These are phyloP conservation scores for Plodia interpunctella DNA, from an alignment of 1,140 invertebrate species.

Conservation along the genomic window DNA sequence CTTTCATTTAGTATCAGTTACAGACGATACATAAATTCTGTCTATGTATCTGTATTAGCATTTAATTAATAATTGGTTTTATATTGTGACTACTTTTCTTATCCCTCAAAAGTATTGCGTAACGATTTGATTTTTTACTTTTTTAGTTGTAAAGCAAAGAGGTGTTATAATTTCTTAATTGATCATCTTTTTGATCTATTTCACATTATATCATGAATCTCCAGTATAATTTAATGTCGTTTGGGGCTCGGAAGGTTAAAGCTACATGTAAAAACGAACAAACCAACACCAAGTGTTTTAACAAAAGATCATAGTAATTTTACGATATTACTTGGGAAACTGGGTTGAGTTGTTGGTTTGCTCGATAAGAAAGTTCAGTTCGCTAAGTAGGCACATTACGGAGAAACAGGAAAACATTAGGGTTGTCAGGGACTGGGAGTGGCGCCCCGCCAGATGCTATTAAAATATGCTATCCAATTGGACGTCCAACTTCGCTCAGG, in stretches of 20 bases:
- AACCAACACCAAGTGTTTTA: neutral
- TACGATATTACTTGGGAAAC: constrained; percentile 43
- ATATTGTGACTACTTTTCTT: too few species aligned
- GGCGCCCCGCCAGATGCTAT: constrained; percentile 61
- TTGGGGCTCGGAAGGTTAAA: too few species aligned
- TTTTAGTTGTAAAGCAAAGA: too few species aligned
- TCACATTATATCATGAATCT: too few species aligned
- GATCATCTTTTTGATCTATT: too few species aligned
- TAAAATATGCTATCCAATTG: constrained; percentile 66
- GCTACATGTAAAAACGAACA: neutral
- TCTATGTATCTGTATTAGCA: neutral
- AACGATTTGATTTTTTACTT: too few species aligned
- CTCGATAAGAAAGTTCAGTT: constrained; percentile 64
- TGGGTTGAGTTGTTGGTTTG: constrained; percentile 41
- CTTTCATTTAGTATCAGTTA: constrained; percentile 21
- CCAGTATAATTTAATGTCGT: too few species aligned
- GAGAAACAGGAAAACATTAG: constrained; percentile 51
- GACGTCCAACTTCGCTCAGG: constrained; percentile 44
- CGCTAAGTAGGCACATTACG: constrained; percentile 68
- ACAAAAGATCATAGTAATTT: constrained; percentile 35
- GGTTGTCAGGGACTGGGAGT: constrained; percentile 46
- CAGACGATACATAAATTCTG: neutral
- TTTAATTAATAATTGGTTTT: too few species aligned
- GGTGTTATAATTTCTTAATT: too few species aligned
- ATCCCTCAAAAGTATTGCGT: too few species aligned